Base-by-base conservation (phyloP, 1,140 invertebrate species). In the Listronotus oregonensis region DNA sequence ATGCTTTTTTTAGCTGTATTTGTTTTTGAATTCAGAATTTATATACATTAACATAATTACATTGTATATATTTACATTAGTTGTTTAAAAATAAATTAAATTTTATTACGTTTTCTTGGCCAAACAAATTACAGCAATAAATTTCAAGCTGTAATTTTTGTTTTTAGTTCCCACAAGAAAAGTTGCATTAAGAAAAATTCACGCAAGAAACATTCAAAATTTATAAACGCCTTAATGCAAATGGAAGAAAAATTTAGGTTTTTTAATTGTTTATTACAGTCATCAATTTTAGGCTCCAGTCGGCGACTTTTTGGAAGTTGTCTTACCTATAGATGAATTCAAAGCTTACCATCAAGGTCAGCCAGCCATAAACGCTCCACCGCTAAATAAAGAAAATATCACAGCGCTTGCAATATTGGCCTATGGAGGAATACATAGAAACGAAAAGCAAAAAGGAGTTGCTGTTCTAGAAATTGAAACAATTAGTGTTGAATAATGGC, bases 361-460 rank as follows among this genome's bases (percentile, higher is more conserved):
- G 61, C 78, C 81, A 67, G 73, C 84, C 17, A 81, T 82, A 47
- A 78, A 84, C 62, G 82, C 82, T 6, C 81, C 85, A 71, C 80
- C 82, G 2, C 72, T 90, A 9, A 84, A 90, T 72, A 78, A 76
- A 32, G 75, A 82, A 6, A 80, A 84, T 64, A 83, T 90, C 21
- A 87, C 86, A 1, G 84, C 82, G 72, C 81, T 89, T 61, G 88
- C 86, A 18, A 75, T 90, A 40, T 87, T 89, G 80, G 80, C 87
- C 71, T 87, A 85, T 68, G 88, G 88, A 27, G 88, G 88, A n/a
- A 87, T 89, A 46, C 89, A 90, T 74, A 77, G 81, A 54, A 79
- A 83, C 9, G 74, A 83, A 8, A 89, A 90, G 75, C 89, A 90
- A 73, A 82, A 77, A 68, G 87, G 88, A 0, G 83, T 85, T 7